These are phyloP conservation scores for Hemicrepidius hirtus DNA, from an alignment of 2,888 invertebrate genomes.

Conservation along the genomic window DNA sequence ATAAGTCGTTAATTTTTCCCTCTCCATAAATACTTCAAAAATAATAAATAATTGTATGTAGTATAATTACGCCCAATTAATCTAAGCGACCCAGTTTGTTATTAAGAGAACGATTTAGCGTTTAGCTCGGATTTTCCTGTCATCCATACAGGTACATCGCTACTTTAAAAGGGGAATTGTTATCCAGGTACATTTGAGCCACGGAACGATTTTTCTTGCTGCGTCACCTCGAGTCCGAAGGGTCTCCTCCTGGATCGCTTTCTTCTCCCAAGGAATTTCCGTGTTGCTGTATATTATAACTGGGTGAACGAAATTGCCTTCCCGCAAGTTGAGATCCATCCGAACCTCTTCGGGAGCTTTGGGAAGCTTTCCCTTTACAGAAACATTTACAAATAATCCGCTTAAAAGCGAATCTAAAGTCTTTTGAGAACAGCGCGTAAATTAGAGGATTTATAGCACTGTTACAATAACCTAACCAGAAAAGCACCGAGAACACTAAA, in stretches of 20 bases:
- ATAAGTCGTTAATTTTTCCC: slow-evolving; percentile 68
- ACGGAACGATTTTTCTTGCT: slow-evolving; percentile 63
- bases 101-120: not conserved
- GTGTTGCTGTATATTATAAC: slow-evolving; percentile 75
- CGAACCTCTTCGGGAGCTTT: slow-evolving; percentile 74
- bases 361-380: slow-evolving; percentile 74
- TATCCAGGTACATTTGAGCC: slow-evolving; percentile 65
- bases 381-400: slow-evolving; percentile 91
- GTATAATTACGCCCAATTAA: slow-evolving; percentile 21
- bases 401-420: slow-evolving; percentile 96
- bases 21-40: slow-evolving; percentile 62
- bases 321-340: slow-evolving; percentile 75
- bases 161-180: slow-evolving; percentile 67
- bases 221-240: slow-evolving; percentile 76
- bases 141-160: slow-evolving; percentile 70
- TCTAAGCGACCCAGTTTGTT: slow-evolving; percentile 8
- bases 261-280: slow-evolving; percentile 76
- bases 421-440: slow-evolving; percentile 95
- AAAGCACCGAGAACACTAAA: slow-evolving; percentile 91
- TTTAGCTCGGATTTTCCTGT: slow-evolving; percentile 54
- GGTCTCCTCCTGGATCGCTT: slow-evolving; percentile 74
- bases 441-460: slow-evolving; percentile 97
- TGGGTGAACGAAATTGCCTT: slow-evolving; percentile 74
- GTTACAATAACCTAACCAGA: slow-evolving; percentile 99
- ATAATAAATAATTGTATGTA: slow-evolving; percentile 37